These are phyloP conservation scores for Typhlichthys subterraneus DNA, from an alignment of 2,797 vertebrate genomes.

Conservation along the genomic window DNA sequence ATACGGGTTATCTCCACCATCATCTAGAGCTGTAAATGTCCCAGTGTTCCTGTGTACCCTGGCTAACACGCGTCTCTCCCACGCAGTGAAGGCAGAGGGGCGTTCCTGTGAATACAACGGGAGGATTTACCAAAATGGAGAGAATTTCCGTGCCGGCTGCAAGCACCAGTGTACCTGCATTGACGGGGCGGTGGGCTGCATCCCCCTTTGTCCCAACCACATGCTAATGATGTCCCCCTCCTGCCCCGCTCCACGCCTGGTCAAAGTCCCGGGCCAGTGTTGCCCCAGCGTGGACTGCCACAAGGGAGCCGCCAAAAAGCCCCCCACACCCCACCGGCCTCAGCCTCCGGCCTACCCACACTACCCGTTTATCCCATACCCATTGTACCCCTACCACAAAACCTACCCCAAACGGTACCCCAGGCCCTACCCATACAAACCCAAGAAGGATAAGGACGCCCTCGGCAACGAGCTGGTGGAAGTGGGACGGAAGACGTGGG, in stretches of 20 bases:
- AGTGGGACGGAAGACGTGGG: slow-evolving; percentile 66
- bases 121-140: slow-evolving; percentile 82
- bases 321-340: slow-evolving; percentile 47
- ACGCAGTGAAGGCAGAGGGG: slow-evolving; percentile 80
- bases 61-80: not conserved
- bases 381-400: slow-evolving; percentile 56
- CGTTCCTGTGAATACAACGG: slow-evolving; percentile 84
- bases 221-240: slow-evolving; percentile 73
- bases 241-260: slow-evolving; percentile 76
- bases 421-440: slow-evolving; percentile 67
- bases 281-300: slow-evolving; percentile 80
- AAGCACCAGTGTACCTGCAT: slow-evolving; percentile 86
- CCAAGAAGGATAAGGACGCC: slow-evolving; percentile 65
- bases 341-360: slow-evolving; percentile 59
- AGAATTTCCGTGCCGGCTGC: slow-evolving; percentile 82
- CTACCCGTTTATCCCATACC: slow-evolving; percentile 66
- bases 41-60: not conserved
- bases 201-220: slow-evolving; percentile 79
- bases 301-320: slow-evolving; percentile 52
- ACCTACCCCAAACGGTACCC: slow-evolving; percentile 51
- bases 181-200: slow-evolving; percentile 83
- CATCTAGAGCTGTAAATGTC: too few species aligned
- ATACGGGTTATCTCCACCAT: too few species aligned
- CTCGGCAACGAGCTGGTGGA: slow-evolving; percentile 77
- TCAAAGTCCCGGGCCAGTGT: slow-evolving; percentile 83